phyloP scores from a whole-genome alignment of 2,113 vertebrate species.

The Heteronetta atricapilla region DNA sequence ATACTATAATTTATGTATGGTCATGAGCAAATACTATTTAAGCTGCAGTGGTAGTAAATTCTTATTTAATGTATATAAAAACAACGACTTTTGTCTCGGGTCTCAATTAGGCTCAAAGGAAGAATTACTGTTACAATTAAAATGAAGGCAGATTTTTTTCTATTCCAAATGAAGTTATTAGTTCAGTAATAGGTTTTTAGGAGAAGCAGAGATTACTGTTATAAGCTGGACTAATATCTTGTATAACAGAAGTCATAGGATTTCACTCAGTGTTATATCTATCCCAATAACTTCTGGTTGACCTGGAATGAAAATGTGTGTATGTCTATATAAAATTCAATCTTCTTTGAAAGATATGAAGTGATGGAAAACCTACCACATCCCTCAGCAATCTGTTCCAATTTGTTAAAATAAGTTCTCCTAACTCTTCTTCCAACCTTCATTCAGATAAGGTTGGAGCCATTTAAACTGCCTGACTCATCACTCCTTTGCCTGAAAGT shows the following conservation, averaged over 20 bases:
- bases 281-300: conserved; percentile 5
- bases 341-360: conserved; percentile 36
- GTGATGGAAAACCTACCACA: conserved; percentile 22
- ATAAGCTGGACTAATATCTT: not conserved
- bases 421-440: conserved; percentile 11
- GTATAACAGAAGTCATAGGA: not conserved
- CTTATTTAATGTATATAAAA: not conserved
- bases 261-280: not conserved
- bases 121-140: not conserved
- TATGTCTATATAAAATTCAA: conserved; percentile 15
- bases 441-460: conserved; percentile 31
- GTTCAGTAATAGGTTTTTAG: not conserved
- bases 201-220: not conserved
- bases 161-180: not conserved
- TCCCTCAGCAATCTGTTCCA: conserved; percentile 14
- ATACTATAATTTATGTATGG: not conserved
- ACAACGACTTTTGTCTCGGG: not conserved
- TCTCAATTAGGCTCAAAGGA: not conserved
- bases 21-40: not conserved
- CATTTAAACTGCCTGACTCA: conserved; percentile 28
- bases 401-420: conserved; percentile 33
- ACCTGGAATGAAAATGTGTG: conserved; percentile 3
- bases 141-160: not conserved
- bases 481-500: conserved; percentile 15
- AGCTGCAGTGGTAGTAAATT: not conserved